A percentile compares a stretch with the other conserved stretches of the same genome.
These are phyloP conservation scores for Rhynchotus rufescens DNA, from an alignment of 2,797 vertebrate species.

Conservation along the genomic window DNA sequence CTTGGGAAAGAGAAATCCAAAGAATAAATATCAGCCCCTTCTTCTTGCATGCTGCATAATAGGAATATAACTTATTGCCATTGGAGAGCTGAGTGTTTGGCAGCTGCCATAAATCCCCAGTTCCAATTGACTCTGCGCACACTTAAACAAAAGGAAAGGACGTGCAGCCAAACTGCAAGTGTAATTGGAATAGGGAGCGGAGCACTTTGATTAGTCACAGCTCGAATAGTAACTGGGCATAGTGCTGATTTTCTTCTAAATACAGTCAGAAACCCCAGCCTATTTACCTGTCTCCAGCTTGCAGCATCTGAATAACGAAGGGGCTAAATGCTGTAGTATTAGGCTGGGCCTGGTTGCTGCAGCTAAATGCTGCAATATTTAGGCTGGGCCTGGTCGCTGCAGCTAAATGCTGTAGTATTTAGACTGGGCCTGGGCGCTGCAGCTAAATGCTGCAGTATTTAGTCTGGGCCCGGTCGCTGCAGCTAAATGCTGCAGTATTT, in stretches of 20 bases:
- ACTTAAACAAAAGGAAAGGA: background rate
- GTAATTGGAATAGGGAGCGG: background rate
- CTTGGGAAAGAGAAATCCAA: background rate
- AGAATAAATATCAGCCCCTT: constrained; percentile 39
- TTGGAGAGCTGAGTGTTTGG: background rate
- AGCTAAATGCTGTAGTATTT: too few species aligned
- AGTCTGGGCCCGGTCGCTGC: too few species aligned
- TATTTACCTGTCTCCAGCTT: background rate
- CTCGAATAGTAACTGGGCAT: constrained; percentile 21
- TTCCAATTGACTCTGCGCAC: constrained; percentile 19
- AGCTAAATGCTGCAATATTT: too few species aligned
- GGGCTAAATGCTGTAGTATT: background rate
- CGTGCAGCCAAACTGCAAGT: background rate
- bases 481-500: too few species aligned
- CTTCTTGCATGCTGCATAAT: constrained; percentile 42
- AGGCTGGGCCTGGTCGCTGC: too few species aligned
- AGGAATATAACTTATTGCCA: background rate
- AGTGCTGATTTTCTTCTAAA: constrained; percentile 32
- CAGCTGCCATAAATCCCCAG: constrained; percentile 36
- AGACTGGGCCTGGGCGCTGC: too few species aligned
- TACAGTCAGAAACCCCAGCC: background rate
- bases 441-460: too few species aligned
- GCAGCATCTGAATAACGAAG: background rate
- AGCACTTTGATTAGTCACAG: constrained; percentile 29
- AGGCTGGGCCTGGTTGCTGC: background rate